Evolutionary conservation across 2,888 invertebrate genomes (phyloP), one percentile per base, ranked within the genome.

Genomic region (Pollenia labialis): DNA sequence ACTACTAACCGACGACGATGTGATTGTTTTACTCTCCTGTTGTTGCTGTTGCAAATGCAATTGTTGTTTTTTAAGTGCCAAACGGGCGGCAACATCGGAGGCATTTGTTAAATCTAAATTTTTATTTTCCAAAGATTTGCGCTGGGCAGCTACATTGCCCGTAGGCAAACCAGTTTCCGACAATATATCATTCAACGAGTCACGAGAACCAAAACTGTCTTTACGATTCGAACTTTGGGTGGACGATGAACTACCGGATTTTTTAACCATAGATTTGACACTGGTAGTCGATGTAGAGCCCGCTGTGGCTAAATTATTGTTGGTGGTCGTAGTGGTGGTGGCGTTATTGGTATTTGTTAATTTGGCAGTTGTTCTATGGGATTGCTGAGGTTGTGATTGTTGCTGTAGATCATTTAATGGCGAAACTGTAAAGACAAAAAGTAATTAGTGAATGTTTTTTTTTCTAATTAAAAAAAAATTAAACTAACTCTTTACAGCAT

Each of bases 91-190:
- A 60, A 81, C 89, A 84, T 90, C 90, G 82, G 89, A 88, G 40
- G 90, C 87, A 83, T 92, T 92, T 83, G 90, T 90, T 82, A 92
- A 87, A 87, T 93, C 93, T 14, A 92, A 89, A 85, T 92, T 92
- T 89, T 93, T 93, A 86, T 91, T 93, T 88, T 94, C 93, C 88
- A 95, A 90, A 18, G 94, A 95, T 90, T 94, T 94, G 89, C 95
- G 93, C 91, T 94, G 94, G 56, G 94, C 93, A n/a, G 94, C 94
- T 87, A 94, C 93, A 90, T 93, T 94, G 76, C 93, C 93, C 52
- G 91, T 91, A 84, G 91, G 91, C 88, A 93, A 90, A 8, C 92
- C 93, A 76, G 92, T 92, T 85, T 93, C 93, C 72, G 90, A 92
- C 75, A 93, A 90, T 85, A 93, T 93, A 89, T 93, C 93, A 89